Evolutionary conservation across 1,140 invertebrate genomes (phyloP).

Genomic region (Drosophila sturtevanti): DNA sequence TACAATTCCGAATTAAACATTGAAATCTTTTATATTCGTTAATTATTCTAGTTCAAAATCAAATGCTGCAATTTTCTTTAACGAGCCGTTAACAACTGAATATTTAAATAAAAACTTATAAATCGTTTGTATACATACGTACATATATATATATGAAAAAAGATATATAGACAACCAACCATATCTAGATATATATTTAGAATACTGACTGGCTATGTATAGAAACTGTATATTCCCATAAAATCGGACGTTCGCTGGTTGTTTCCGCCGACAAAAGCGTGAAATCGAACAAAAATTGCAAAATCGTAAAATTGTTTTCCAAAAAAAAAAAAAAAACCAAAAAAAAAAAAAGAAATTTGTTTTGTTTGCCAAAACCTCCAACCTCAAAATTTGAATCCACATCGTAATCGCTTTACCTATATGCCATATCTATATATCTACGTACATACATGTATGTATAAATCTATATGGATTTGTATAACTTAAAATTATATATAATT

Average conservation of each 20-base stretch:
- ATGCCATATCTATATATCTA: conserved; percentile 27
- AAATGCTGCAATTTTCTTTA: conserved; percentile 60
- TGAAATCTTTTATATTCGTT: conserved; percentile 21
- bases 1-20: conserved; percentile 51
- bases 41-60: not conserved
- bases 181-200: conserved; percentile 42
- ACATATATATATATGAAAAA: conserved; percentile 3
- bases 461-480: conserved; percentile 36
- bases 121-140: conserved; percentile 57
- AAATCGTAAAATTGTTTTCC: conserved; percentile 17
- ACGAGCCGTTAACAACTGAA: conserved; percentile 69
- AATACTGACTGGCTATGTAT: conserved; percentile 42
- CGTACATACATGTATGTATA: conserved; percentile 17
- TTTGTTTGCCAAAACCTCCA: not conserved
- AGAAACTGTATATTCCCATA: conserved; percentile 54
- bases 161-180: conserved; percentile 7
- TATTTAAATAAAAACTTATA: conserved; percentile 73
- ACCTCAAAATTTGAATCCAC: conserved; percentile 1
- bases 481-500: conserved; percentile 14
- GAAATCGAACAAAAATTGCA: conserved; percentile 16
- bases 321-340: conserved; percentile 14
- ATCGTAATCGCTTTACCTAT: conserved; percentile 24
- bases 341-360: conserved; percentile 16
- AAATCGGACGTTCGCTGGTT: conserved; percentile 55
- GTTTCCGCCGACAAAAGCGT: conserved; percentile 63